phyloP scores from a whole-genome alignment of 2,797 vertebrate species.

The Aplochiton taeniatus region DNA sequence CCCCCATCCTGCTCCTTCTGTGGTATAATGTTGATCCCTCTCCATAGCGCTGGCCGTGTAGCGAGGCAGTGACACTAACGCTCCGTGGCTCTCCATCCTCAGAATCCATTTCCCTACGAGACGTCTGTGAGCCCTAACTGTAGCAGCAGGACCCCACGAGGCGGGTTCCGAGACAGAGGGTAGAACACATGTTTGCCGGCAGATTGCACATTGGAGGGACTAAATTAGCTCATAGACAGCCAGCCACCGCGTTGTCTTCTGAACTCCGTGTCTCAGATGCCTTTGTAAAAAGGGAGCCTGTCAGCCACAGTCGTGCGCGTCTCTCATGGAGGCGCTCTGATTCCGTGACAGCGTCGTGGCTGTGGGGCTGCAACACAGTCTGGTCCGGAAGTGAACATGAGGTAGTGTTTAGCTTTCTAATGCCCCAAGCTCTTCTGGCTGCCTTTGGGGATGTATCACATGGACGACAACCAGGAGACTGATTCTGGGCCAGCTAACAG shows the following conservation, averaged over 20 bases:
- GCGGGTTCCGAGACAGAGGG: conserved; percentile 64
- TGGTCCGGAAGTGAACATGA: conserved; percentile 79
- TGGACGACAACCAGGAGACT: conserved; percentile 69
- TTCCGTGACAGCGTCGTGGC: conserved; percentile 39
- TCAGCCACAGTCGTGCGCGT: conserved; percentile 64
- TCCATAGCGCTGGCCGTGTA: conserved; percentile 29
- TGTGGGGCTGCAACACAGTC: conserved; percentile 33
- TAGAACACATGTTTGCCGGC: conserved; percentile 67
- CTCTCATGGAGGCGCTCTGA: conserved; percentile 51
- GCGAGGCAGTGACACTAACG: conserved; percentile 30
- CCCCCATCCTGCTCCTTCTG: too few species aligned
- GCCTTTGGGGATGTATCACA: conserved; percentile 73
- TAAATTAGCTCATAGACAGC: conserved; percentile 64
- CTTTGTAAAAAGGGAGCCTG: conserved; percentile 70
- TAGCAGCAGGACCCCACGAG: conserved; percentile 61
- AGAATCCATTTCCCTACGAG: conserved; percentile 60
- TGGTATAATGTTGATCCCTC: neutral
- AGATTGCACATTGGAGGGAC: conserved; percentile 72
- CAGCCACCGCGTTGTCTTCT: conserved; percentile 67
- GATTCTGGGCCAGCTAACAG: conserved; percentile 74
- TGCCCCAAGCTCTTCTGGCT: conserved; percentile 68
- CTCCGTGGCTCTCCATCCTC: conserved; percentile 37
- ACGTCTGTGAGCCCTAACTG: conserved; percentile 59
- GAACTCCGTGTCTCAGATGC: conserved; percentile 54
- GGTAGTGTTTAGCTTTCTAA: conserved; percentile 80